Evolutionary conservation across 2,113 vertebrate species (phyloP).

Genomic region (Mus musculus): GRCm39 chr11:60319001-60319500

Average conservation of each 20-base stretch:
- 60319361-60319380: neutral
- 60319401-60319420: neutral
- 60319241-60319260: no score
- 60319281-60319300: no score
- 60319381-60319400: neutral
- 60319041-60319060: no score
- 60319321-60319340: neutral
- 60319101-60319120: no score
- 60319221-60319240: no score
- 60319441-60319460: neutral
- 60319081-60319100: neutral
- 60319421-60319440: neutral
- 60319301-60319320: no score
- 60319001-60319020: neutral
- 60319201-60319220: no score
- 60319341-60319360: conserved; percentile 35
- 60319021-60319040: neutral
- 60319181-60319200: no score
- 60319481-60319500: conserved; percentile 2
- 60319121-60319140: no score
- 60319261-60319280: no score
- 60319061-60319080: neutral
- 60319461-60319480: conserved; percentile 7
- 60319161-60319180: no score
- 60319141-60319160: no score